phyloP scores from a whole-genome alignment of 2,888 invertebrate genomes.

The Nebria salina region DNA sequence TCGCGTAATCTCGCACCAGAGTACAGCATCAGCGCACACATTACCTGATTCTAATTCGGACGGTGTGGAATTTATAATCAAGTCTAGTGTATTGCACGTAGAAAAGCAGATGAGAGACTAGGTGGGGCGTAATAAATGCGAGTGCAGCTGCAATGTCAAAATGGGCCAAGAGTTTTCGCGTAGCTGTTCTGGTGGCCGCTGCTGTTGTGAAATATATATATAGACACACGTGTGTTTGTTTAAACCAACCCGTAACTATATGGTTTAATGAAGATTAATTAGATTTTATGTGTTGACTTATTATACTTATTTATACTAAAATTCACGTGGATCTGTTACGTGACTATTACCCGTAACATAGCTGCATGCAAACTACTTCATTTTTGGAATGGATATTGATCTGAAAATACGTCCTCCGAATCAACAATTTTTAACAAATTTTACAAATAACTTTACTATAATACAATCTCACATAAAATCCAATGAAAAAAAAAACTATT shows the following conservation, averaged over 20 bases:
- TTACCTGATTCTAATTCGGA: slow-evolving; percentile 1
- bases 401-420: no score
- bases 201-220: not conserved
- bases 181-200: not conserved
- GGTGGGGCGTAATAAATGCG: not conserved
- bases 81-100: not conserved
- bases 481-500: no score
- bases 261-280: slow-evolving; percentile 22
- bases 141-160: not conserved
- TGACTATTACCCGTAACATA: not conserved
- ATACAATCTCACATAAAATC: no score
- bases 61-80: slow-evolving; percentile 1
- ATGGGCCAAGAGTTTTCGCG: not conserved
- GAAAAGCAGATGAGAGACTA: not conserved
- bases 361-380: not conserved
- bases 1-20: not conserved
- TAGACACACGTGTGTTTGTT: not conserved
- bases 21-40: not conserved
- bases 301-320: slow-evolving; percentile 19
- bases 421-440: not conserved
- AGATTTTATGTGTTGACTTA: slow-evolving; percentile 10
- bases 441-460: not conserved
- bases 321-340: slow-evolving; percentile 8
- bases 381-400: not conserved
- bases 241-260: not conserved